These are phyloP conservation scores for Eurytoma californica DNA, from an alignment of 2,888 invertebrate species.

Conservation along the genomic window DNA sequence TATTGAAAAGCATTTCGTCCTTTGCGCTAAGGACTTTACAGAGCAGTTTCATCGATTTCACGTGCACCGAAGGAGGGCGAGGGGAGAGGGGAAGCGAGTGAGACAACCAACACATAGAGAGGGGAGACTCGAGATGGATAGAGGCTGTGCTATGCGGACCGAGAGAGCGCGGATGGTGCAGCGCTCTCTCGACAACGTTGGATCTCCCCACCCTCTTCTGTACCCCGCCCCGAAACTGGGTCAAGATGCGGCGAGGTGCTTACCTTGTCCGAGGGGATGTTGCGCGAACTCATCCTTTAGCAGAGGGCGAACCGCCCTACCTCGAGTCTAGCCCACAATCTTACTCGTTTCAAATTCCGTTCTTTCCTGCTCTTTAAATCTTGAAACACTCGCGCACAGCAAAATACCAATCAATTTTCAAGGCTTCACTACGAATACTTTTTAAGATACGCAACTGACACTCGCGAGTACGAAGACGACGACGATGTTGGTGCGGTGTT, in stretches of 20 bases:
- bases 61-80: slow-evolving; percentile 24
- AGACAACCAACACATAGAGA: slow-evolving; percentile 29
- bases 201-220: background rate
- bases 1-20: too few species aligned
- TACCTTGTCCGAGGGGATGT: slow-evolving; percentile 91
- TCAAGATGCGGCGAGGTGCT: slow-evolving; percentile 62
- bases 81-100: slow-evolving; percentile 26
- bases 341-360: background rate
- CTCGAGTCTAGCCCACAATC: slow-evolving; percentile 39
- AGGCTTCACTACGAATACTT: background rate
- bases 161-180: slow-evolving; percentile 1
- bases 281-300: slow-evolving; percentile 84
- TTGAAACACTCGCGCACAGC: slow-evolving; percentile 8
- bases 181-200: background rate
- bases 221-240: slow-evolving; percentile 49
- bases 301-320: slow-evolving; percentile 42
- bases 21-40: background rate
- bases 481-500: too few species aligned
- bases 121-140: slow-evolving; percentile 19
- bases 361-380: background rate
- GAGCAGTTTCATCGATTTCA: slow-evolving; percentile 54
- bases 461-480: background rate
- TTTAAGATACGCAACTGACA: background rate
- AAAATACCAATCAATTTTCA: background rate
- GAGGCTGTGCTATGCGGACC: slow-evolving; percentile 3